These are phyloP conservation scores for Globia sparganii DNA, from an alignment of 2,888 invertebrate species.

Conservation along the genomic window DNA sequence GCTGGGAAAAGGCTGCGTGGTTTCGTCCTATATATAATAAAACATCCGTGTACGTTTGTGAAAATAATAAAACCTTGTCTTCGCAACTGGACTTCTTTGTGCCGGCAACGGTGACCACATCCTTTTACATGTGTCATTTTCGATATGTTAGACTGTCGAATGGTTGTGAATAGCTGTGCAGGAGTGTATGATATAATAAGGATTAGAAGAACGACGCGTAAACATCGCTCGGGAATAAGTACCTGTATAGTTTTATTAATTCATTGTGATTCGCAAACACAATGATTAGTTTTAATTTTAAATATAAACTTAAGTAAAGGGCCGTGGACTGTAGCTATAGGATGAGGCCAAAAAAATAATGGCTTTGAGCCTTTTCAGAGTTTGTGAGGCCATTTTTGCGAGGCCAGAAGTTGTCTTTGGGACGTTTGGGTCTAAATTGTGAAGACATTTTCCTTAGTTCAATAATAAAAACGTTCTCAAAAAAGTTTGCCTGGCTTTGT, in stretches of 20 bases:
- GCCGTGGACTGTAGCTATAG: conserved; percentile 40
- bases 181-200: not conserved
- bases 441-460: too few species aligned
- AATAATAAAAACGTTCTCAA: not conserved
- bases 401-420: not conserved
- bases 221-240: conserved; percentile 60
- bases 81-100: too few species aligned
- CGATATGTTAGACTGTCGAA: not conserved
- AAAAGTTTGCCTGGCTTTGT: not conserved
- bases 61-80: too few species aligned
- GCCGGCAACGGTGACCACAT: too few species aligned
- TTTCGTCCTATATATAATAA: too few species aligned
- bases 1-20: too few species aligned
- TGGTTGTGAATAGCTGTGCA: not conserved
- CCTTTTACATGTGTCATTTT: too few species aligned
- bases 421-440: not conserved
- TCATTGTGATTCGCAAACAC: conserved; percentile 37
- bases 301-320: conserved; percentile 16
- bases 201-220: conserved; percentile 6
- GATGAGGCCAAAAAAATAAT: not conserved
- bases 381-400: not conserved
- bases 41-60: too few species aligned
- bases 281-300: conserved; percentile 47
- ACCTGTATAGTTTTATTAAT: conserved; percentile 62
- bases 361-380: not conserved